These are phyloP conservation scores for Diphyllodes magnificus DNA, from an alignment of 2,113 vertebrate genomes.

Conservation along the genomic window DNA sequence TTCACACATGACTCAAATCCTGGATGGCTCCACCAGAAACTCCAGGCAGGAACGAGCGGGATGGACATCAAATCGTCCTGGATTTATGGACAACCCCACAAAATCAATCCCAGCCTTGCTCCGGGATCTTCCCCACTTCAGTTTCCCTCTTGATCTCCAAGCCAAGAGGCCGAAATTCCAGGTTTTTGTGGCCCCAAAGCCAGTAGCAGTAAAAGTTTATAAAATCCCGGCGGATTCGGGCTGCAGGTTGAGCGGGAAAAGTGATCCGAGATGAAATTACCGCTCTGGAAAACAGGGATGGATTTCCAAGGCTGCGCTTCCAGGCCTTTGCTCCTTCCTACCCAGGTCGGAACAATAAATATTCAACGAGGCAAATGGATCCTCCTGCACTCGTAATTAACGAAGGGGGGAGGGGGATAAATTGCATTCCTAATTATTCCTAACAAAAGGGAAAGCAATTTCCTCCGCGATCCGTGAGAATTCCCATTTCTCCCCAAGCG, in stretches of 20 bases:
- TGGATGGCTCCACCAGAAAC: slow-evolving; percentile 24
- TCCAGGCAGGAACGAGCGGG: background rate
- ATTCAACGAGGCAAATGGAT: background rate
- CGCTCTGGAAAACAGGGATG: background rate
- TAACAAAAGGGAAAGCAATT: slow-evolving; percentile 10
- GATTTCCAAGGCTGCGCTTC: background rate
- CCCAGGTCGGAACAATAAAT: slow-evolving; percentile 9
- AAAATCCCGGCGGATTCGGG: background rate
- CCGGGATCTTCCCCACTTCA: background rate
- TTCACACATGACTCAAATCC: slow-evolving; percentile 23
- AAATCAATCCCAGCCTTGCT: slow-evolving; percentile 23
- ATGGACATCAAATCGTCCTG: background rate
- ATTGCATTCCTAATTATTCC: slow-evolving; percentile 2
- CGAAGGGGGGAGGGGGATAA: background rate
- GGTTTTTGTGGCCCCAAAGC: background rate
- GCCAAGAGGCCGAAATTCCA: slow-evolving; percentile 6
- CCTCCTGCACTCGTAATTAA: background rate
- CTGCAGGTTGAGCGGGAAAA: background rate
- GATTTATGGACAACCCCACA: slow-evolving; percentile 9
- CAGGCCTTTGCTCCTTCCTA: background rate
- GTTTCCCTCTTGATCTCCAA: background rate
- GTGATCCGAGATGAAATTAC: background rate
- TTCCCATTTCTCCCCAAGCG: background rate
- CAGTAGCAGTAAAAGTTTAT: slow-evolving; percentile 35
- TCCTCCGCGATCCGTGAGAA: background rate